phyloP scores from a whole-genome alignment of 2,888 invertebrate genomes.

The Acronicta aceris region DNA sequence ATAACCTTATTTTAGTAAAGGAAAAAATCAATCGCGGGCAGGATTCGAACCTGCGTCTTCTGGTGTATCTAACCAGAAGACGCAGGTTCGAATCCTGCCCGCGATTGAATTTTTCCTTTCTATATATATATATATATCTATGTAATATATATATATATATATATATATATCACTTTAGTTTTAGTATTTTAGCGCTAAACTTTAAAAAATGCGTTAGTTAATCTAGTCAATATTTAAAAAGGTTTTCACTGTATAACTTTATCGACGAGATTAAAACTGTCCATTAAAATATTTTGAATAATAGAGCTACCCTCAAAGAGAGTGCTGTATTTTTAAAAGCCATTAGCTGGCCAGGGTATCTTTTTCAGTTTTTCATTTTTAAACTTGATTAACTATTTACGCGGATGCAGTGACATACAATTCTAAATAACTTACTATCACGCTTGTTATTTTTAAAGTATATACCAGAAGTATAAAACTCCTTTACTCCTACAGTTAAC shows the following conservation, averaged over 20 bases:
- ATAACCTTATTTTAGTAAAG: too few species aligned
- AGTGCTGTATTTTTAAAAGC: conserved; percentile 72
- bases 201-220: conserved; percentile 25
- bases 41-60: too few species aligned
- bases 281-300: conserved; percentile 77
- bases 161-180: conserved; percentile 8
- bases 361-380: conserved; percentile 61
- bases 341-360: conserved; percentile 62
- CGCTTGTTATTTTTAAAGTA: too few species aligned
- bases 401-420: conserved; percentile 10
- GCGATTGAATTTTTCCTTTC: too few species aligned
- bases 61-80: too few species aligned
- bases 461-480: too few species aligned
- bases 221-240: conserved; percentile 55
- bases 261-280: conserved; percentile 57
- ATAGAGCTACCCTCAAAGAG: conserved; percentile 66
- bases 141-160: too few species aligned
- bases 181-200: conserved; percentile 11
- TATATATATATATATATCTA: too few species aligned
- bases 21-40: too few species aligned
- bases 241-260: conserved; percentile 49
- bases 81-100: too few species aligned
- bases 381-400: conserved; percentile 63
- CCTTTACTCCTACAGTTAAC: too few species aligned
- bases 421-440: too few species aligned